Evolutionary conservation across 2,113 vertebrate species (phyloP), one percentile per base, ranked within the genome.

Genomic region (Pavo muticus): DNA sequence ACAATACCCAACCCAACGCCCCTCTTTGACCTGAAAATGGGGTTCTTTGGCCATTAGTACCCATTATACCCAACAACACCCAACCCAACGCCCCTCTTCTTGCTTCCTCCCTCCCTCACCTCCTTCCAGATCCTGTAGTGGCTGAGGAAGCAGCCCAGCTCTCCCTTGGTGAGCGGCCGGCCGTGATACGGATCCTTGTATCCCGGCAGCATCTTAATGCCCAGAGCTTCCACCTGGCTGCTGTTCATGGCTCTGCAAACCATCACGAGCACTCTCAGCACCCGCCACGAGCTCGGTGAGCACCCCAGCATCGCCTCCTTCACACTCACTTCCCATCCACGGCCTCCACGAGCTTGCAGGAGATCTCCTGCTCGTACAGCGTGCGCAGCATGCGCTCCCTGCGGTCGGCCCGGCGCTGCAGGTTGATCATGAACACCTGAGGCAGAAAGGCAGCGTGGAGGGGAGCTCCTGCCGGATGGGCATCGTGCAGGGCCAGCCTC

Each of bases 341-440:
- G 0, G 99, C 99, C 40, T 98, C 97, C 25, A 98, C 76, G 35
- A 99, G 70, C 63, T 97, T 98, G 90, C 96, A 98, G 37, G 95
- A 86, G 4, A 99, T 99, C 87, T 97, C 97, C 94, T 99, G 99
- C 75, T 98, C 97, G 0, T 95, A 67, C 42, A 99, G 94, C 0
- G 98, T 94, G 32, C 84, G 91, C 92, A 98, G 88, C 99, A 99
- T 99, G 9, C 98, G 98, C 1, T 97, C 97, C 30, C 98, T 92
- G 12, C 99, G 98, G 91, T 99, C 99, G 1, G 61, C 71, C 8
- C 98, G 97, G 32, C 97, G 98, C 96, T 98, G 95, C 91, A 99
- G 90, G 93, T 99, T 99, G 91, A 99, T 99, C 98, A 99, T 98
- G 90, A 99, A 99, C 59, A 99, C 98, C 99, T 99, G n/a, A n/a